Evolutionary conservation across 2,113 vertebrate species (phyloP).

Genomic region (Oxyruncus cristatus): DNA sequence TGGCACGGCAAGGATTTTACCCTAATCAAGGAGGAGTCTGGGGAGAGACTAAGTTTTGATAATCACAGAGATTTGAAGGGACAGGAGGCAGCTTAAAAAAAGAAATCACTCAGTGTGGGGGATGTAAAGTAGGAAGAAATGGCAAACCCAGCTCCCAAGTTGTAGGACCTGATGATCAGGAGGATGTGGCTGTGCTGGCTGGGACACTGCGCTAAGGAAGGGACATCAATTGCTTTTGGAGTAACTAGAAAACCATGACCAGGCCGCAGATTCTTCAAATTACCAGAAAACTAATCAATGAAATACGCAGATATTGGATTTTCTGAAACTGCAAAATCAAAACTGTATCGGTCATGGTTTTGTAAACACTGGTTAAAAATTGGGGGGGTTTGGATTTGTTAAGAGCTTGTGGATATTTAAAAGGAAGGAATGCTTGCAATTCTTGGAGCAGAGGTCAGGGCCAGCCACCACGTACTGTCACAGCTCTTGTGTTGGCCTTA

Average conservation of each 20-base stretch:
- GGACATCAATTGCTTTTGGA: neutral
- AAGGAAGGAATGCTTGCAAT: neutral
- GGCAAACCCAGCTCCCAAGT: neutral
- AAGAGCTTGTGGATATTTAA: neutral
- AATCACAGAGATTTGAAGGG: neutral
- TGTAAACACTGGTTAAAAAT: neutral
- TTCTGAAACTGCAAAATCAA: neutral
- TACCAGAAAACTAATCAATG: neutral
- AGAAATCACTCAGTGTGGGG: neutral
- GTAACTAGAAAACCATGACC: neutral
- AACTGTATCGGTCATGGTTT: accelerated
- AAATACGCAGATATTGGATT: neutral
- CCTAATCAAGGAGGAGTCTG: neutral
- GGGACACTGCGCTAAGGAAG: neutral
- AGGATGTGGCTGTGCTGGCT: neutral
- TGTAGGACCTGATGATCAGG: neutral
- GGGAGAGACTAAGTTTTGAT: neutral
- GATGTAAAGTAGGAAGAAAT: neutral
- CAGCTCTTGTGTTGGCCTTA: neutral
- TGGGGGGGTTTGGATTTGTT: accelerated
- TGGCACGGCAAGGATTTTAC: neutral
- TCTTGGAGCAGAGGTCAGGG: neutral
- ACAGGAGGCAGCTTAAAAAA: neutral
- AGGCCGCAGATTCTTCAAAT: neutral
- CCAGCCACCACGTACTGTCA: neutral